These are phyloP conservation scores for Panopea generosa DNA, from an alignment of 2,888 invertebrate genomes.

Conservation along the genomic window DNA sequence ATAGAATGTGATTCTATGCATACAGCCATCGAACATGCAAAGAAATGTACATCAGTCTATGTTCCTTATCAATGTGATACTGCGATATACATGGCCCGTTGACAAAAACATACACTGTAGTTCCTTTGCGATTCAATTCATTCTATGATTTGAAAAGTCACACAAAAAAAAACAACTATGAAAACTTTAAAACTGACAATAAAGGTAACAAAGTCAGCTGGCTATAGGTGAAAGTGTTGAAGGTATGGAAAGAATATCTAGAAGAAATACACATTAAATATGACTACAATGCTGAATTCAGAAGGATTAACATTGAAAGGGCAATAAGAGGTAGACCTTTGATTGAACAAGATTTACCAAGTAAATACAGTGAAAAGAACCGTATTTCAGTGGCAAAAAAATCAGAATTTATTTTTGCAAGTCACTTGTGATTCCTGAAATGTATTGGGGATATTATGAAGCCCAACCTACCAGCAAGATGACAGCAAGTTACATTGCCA, in stretches of 20 bases:
- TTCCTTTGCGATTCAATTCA: constrained; percentile 3
- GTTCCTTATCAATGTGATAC: constrained; percentile 35
- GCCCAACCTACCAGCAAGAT: constrained; percentile 3
- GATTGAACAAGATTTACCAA: not conserved
- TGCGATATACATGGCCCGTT: constrained; percentile 23
- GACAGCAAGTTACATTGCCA: not conserved
- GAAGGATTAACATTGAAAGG: constrained; percentile 5
- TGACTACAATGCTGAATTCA: constrained; percentile 3
- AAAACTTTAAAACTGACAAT: too few relatives aligned
- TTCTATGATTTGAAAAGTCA: constrained; percentile 8
- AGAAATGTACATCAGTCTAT: constrained; percentile 22
- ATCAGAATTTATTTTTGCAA: constrained; percentile 8
- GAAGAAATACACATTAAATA: constrained; percentile 13
- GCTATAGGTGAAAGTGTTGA: constrained; percentile 17
- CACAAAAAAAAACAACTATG: not conserved
- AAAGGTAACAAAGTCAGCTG: constrained; percentile 11
- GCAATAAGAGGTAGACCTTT: not conserved
- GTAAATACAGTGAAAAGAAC: constrained; percentile 8
- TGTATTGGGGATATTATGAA: constrained; percentile 11
- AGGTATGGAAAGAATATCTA: not conserved
- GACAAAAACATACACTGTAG: constrained; percentile 11
- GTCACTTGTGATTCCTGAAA: constrained; percentile 9
- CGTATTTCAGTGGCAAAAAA: not conserved
- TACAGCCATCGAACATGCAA: too few relatives aligned
- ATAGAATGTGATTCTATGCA: constrained; percentile 32